Evolutionary conservation across 1,140 invertebrate genomes (phyloP).

Genomic region (Dreissena rostriformis): DNA sequence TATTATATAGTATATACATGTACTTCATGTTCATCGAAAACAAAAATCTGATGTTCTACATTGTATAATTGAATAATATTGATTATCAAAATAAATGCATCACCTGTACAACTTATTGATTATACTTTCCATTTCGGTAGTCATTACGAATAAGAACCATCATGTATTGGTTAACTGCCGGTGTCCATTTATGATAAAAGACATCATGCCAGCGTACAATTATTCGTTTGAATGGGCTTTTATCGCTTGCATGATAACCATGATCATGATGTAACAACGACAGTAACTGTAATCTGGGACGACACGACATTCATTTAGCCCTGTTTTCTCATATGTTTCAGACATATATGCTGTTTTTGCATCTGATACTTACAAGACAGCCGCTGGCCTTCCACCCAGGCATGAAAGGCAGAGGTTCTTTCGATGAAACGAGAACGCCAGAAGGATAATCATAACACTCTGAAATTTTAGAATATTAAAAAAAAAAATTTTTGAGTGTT

Average conservation of each 20-base stretch:
- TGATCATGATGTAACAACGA: neutral
- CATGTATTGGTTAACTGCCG: too few relatives aligned
- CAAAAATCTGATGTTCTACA: too few relatives aligned
- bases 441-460: constrained; percentile 8
- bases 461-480: constrained; percentile 9
- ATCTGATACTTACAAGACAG: constrained; percentile 41
- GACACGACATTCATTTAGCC: neutral
- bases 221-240: too few relatives aligned
- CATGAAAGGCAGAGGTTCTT: constrained; percentile 19
- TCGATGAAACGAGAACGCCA: constrained; percentile 28
- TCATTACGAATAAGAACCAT: too few relatives aligned
- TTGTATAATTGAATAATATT: too few relatives aligned
- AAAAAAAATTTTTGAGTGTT: neutral
- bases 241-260: neutral
- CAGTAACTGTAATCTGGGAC: neutral
- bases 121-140: too few relatives aligned
- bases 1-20: too few relatives aligned
- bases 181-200: neutral
- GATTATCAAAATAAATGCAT: too few relatives aligned
- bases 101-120: too few relatives aligned
- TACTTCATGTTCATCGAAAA: too few relatives aligned
- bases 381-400: constrained; percentile 25
- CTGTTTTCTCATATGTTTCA: too few relatives aligned
- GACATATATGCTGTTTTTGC: too few relatives aligned
- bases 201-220: neutral